Base-by-base conservation (phyloP, 2,888 invertebrate species). In the Malthinus seriepunctatus region DNA sequence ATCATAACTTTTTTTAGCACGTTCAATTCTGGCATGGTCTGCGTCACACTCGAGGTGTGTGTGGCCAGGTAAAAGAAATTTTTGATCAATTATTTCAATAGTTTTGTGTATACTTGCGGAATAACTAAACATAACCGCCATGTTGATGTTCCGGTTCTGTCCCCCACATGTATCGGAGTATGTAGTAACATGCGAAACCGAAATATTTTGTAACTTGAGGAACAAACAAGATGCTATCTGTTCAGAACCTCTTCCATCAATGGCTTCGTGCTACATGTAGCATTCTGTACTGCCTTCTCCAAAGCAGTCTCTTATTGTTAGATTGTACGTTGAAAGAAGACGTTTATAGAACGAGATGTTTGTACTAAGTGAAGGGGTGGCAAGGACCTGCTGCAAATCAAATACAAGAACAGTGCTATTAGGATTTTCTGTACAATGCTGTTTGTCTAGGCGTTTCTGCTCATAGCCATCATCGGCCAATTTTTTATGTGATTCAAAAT, bases 91-190 rank as follows among this genome's bases (percentile, higher is more conserved):
- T 10, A 10, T 38, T 39, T 57, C 10, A 42, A 61, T 9, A 33
- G 51, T 32, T 11, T 8, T 48, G 39, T 35, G 38, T 14, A 42
- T 45, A 39, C 45, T 11, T 32, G 59, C 53, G 34, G 12, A 38
- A 46, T 55, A 56, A 23, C 60, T 38, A 51, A 63, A 61, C 66
- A 68, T 68, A 15, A 50, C 39, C 32, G 61, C 58, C 56, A 68
- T 63, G 42, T 61, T 63, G 32, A 63, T 60, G 35, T 67, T 64
- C 33, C 60, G 56, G 35, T 67, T 67, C 60, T 67, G 65, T 10
- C 64, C 66, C 4, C 64, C 64, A 59, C 64, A 67, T 46, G 60
- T 61, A 33, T 67, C 66, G 10, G 65, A 67, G 37, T 67, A 64
- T 5, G 55, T 59, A 33, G 51, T 51, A 15, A 65, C 61, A 51